phyloP scores from a whole-genome alignment of 2,888 invertebrate species.

The Papilio protenor region DNA sequence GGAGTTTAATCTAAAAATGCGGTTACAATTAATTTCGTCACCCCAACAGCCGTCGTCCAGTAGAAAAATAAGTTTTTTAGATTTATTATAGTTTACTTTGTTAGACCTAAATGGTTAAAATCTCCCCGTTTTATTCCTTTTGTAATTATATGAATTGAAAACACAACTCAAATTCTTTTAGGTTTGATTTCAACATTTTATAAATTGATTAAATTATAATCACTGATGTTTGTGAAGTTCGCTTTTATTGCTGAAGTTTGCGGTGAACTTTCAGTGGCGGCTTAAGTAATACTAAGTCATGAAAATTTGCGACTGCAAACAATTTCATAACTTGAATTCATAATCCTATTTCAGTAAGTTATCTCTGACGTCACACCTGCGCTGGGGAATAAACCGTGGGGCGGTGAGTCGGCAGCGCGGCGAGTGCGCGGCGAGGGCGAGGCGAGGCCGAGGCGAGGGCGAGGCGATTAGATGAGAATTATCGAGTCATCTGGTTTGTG shows the following conservation, averaged over 20 bases:
- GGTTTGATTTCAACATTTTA: not conserved
- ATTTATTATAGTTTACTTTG: not conserved
- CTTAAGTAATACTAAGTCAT: conserved; percentile 22
- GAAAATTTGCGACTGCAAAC: conserved; percentile 32
- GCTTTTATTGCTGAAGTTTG: not conserved
- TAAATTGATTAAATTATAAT: conserved; percentile 5
- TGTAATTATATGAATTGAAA: not conserved
- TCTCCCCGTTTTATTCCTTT: not conserved
- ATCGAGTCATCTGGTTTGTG: conserved; percentile 33
- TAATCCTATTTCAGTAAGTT: conserved; percentile 41
- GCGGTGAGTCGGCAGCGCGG: not conserved
- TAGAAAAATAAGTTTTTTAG: not conserved
- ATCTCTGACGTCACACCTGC: conserved; percentile 34
- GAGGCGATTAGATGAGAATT: conserved; percentile 37
- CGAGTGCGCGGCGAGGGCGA: not conserved
- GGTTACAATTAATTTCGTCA: conserved; percentile 37
- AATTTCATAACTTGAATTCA: conserved; percentile 38
- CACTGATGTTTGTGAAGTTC: conserved; percentile 11
- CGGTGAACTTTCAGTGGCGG: not conserved
- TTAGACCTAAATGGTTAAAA: not conserved
- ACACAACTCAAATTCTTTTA: not conserved
- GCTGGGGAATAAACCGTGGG: conserved; percentile 17
- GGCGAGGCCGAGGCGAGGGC: not conserved
- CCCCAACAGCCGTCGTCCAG: not conserved
- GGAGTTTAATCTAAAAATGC: conserved; percentile 32